Base-by-base conservation (phyloP, 2,113 vertebrate genomes). In the Silurus meridionalis region DNA sequence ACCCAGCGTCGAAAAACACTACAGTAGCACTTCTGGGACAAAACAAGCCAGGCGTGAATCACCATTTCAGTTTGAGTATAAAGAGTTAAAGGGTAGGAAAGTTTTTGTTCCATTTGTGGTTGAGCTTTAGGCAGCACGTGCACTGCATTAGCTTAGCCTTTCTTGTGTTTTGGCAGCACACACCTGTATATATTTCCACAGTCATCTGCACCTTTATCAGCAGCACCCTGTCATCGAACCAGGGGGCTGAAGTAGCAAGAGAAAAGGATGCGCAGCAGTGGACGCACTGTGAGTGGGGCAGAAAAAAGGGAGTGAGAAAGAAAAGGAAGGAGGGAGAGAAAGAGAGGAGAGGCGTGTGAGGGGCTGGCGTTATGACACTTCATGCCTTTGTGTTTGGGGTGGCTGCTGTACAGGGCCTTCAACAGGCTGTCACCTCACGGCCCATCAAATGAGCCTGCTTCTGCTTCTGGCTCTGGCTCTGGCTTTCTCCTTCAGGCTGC, bases 161-260 rank as follows among this genome's bases (percentile, higher is more conserved):
- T 89, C 25, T 15, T 75, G 8, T 74, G 52, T 82, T 60, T 81
- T 57, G 53, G 28, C 37, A 46, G 57, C 52, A 21, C 77, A 66
- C 48, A 79, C 67, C 94, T 94, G 87, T 91, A 89, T 96, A 95
- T 96, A 90, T 95, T 96, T 96, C 95, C 95, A 95, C 95, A 96
- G 96, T 98, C 97, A 98, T 97, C 96, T 97, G 97, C 94, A 95
- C 94, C 93, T 87, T 96, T 96, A 96, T 95, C 96, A 97, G 95
- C 80, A 50, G 37, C 67, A 81, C 85, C 69, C 88, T 89, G 88
- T 85, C 86, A 85, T 80, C 61, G 23, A 71, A 64, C n/a, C 61
- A 74, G 28, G 74, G 71, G 81, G 55, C 85, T 78, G 61, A 69
- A 87, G 75, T 50, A 60, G 58, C 83, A 63, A 71, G 37, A 63